These are phyloP conservation scores for Maconellicoccus hirsutus DNA, from an alignment of 1,140 invertebrate species.

Conservation along the genomic window DNA sequence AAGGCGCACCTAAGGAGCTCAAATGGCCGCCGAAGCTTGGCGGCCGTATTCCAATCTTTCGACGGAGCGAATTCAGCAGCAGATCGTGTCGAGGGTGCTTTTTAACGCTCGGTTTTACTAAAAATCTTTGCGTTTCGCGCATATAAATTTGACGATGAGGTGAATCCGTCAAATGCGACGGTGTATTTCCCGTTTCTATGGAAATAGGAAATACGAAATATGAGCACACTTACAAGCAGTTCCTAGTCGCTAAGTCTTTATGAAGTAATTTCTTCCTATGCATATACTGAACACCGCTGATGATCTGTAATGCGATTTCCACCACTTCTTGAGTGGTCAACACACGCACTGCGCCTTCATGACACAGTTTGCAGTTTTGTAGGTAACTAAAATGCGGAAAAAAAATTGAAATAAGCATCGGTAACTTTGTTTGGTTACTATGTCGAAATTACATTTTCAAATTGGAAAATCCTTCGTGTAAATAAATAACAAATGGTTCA, in stretches of 20 bases:
- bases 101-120: background rate
- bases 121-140: background rate
- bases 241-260: conserved; percentile 79
- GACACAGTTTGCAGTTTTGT: conserved; percentile 32
- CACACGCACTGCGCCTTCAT: conserved; percentile 31
- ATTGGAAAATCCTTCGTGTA: conserved; percentile 31
- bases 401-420: too few species aligned
- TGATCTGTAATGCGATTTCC: conserved; percentile 76
- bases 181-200: background rate
- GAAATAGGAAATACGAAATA: background rate
- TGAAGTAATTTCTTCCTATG: conserved; percentile 81
- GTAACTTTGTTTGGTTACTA: too few species aligned
- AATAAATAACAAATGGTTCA: conserved; percentile 32
- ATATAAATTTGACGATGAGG: background rate
- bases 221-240: conserved; percentile 63
- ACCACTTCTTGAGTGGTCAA: conserved; percentile 60
- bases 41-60: too few species aligned
- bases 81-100: background rate
- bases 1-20: background rate
- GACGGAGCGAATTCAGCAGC: background rate
- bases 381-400: conserved; percentile 28
- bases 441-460: conserved; percentile 35
- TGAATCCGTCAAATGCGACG: background rate
- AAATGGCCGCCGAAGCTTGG: background rate
- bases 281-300: conserved; percentile 74